Evolutionary conservation across 2,113 vertebrate genomes (phyloP), one percentile per base, ranked within the genome.

Genomic region (Pyrgilauda ruficollis): DNA sequence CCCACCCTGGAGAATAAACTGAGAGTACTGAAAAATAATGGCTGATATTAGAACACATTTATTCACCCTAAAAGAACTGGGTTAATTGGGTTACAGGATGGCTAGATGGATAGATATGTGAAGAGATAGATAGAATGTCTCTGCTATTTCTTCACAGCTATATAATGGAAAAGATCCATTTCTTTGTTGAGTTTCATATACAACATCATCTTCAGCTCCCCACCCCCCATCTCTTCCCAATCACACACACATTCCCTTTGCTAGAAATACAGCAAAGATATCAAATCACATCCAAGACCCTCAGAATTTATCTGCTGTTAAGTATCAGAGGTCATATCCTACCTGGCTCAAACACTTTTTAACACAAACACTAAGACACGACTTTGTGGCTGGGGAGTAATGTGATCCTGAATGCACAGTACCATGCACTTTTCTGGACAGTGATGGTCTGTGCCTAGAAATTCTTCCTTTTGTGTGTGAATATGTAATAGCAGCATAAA

Each of bases 41-140:
- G 77, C 80, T 94, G 56, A 66, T 93, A 70, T 84, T 66, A 95
- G 82, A 89, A 94, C 72, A 50, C 64, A 93, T 96, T 90, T 89
- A 96, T 92, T 91, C 77, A 85, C 75, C 87, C 93, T 97, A 96
- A 95, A 97, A 93, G 63, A 77, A 78, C 80, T 79, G 87, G 75
- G 73, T 93, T 96, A 95, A 95, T 91, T 94, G 50, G 87, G 93
- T 91, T 93, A 91, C 56, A 83, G 72, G 64, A 81, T 82, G 59
- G 46, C 50, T 90, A 90, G 75, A 94, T 93, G 77, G 90, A 22
- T 76, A 94, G 87, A 87, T 89, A 82, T 2, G 11, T 68, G 73
- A 59, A 90, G 30, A 89, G 76, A 77, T 39, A 95, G 70, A 73
- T 67, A 94, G 79, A 80, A 91, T 91, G 49, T 88, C 18, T 3